Base-by-base conservation (phyloP, 2,888 invertebrate species). In the Melanostoma mellinum region DNA sequence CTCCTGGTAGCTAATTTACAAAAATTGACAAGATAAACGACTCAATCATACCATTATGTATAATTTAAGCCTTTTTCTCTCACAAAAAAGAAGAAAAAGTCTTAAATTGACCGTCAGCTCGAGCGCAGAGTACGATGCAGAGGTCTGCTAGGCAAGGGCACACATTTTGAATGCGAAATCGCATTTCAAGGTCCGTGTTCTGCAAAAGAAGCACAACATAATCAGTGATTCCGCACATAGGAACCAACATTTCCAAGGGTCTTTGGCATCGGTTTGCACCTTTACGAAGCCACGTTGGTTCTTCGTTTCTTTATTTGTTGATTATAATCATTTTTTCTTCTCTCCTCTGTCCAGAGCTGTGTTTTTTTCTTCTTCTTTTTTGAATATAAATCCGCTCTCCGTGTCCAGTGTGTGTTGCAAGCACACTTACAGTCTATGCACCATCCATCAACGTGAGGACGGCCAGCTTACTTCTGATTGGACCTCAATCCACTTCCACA, bases 251-350 rank as follows among this genome's bases (percentile, higher is more conserved):
- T 46, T 2, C 33, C 38, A 65, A 81, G 72, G 75, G 60, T 81
- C 76, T 67, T 68, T 81, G 76, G 76, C 75, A 80, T 53, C 71
- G 65, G 80, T 71, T 75, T 65, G 75, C 75, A 71, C 75, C 58
- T 80, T 74, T 69, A 69, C 63, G 79, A 42, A 63, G 55, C 63
- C 63, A 53, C 73, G 48, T 20, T 40, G 36, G 20, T 46, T 55
- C 44, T 46, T 30, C 36, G 52, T 63, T 56, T 69, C 33, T 69
- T 10, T 33, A 32, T 48, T 77, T 63, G 56, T 71, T 71, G 48
- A 69, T 77, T 71, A 33, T 71, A 63, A 50, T 63, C 48, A 55
- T 52, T 68, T 20, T 77, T 55, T 20, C 30, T 36, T n/a, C 46
- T 9, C 38, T 33, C 38, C 38, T 9, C 44, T 63, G 20, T 20